Percentiles rank a stretch among this genome's conserved stretches.
Conservation (phyloP, 1,140 invertebrate genomes). For the Drosophila lacteicornis region DNA sequence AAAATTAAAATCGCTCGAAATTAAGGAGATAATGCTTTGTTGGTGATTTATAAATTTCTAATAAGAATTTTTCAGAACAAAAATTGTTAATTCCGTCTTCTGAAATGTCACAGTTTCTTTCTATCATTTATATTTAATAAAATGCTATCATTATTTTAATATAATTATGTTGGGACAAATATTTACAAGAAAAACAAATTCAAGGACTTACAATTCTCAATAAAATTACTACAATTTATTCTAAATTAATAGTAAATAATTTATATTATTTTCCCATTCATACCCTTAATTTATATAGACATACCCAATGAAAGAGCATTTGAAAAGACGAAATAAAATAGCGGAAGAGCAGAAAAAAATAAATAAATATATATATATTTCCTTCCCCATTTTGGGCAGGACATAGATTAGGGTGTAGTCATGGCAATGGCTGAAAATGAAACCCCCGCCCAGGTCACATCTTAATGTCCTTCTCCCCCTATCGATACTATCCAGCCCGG, state of each 20-base stretch:
- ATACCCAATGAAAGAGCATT: constrained; percentile 5
- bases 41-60: too few relatives aligned
- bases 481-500: constrained; percentile 17
- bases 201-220: too few relatives aligned
- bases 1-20: too few relatives aligned
- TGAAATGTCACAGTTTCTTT: not conserved
- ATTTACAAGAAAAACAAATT: too few relatives aligned
- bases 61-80: too few relatives aligned
- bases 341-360: constrained; percentile 28
- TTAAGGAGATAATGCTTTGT: too few relatives aligned
- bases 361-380: constrained; percentile 64
- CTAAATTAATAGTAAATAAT: too few relatives aligned
- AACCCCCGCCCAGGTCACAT: constrained; percentile 42
- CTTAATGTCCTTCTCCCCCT: constrained; percentile 39
- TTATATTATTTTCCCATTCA: too few relatives aligned
- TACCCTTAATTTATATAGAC: not conserved
- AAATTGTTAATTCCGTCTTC: not conserved
- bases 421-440: constrained; percentile 47
- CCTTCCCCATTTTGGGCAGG: constrained; percentile 46
- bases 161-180: too few relatives aligned
- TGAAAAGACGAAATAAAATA: constrained; percentile 14
- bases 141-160: too few relatives aligned
- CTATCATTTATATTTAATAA: not conserved
- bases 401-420: constrained; percentile 76
- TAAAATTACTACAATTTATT: too few relatives aligned